phyloP scores from a whole-genome alignment of 2,888 invertebrate genomes.

The Ametastegia equiseti region DNA sequence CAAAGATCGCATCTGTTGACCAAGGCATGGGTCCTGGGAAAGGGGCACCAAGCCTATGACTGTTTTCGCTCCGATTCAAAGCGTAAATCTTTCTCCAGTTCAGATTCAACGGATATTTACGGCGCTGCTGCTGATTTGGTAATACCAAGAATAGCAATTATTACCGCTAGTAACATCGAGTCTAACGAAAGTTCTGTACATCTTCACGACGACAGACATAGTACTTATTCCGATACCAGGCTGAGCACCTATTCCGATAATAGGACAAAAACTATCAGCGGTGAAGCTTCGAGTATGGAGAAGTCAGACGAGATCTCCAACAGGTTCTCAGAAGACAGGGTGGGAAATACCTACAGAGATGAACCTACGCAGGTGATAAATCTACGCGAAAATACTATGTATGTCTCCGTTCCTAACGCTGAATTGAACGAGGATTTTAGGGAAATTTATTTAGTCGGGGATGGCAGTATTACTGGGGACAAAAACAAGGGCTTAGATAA shows the following conservation, averaged over 20 bases:
- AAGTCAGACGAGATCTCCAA: conserved; percentile 64
- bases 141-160: conserved; percentile 72
- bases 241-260: conserved; percentile 62
- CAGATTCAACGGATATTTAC: conserved; percentile 52
- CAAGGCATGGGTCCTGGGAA: conserved; percentile 67
- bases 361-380: neutral
- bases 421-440: neutral
- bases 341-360: conserved; percentile 31
- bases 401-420: neutral
- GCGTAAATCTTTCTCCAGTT: conserved; percentile 55
- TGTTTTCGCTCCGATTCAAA: neutral
- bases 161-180: conserved; percentile 72
- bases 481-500: neutral
- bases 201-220: conserved; percentile 60
- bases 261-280: conserved; percentile 67
- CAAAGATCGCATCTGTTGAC: conserved; percentile 65
- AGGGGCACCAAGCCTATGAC: conserved; percentile 54
- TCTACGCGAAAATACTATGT: neutral
- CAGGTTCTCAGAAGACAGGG: conserved; percentile 60
- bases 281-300: conserved; percentile 66
- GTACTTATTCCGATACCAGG: conserved; percentile 59
- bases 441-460: neutral
- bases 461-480: neutral
- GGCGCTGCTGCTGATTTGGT: conserved; percentile 59
- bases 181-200: conserved; percentile 72